Percentiles rank a stretch among this genome's conserved stretches.
phyloP scores from a whole-genome alignment of 2,888 invertebrate genomes.

The Drosophila mayaguana region DNA sequence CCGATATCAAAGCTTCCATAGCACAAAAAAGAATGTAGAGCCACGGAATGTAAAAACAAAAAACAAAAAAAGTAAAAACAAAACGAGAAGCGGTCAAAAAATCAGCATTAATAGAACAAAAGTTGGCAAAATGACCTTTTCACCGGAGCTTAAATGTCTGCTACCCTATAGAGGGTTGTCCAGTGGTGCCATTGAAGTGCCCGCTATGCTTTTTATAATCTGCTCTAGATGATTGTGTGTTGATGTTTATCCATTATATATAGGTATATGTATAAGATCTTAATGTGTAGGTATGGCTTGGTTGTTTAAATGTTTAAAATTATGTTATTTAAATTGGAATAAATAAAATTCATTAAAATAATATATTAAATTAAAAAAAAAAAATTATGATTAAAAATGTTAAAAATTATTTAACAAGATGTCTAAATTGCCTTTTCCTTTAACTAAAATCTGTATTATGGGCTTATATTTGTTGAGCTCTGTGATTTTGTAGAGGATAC shows the following conservation, averaged over 20 bases:
- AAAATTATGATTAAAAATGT: too few relatives aligned
- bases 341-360: too few relatives aligned
- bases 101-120: conserved; percentile 69
- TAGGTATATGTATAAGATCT: background rate
- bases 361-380: too few relatives aligned
- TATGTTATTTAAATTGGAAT: too few relatives aligned
- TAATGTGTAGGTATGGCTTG: background rate
- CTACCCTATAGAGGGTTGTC: conserved; percentile 35
- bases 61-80: background rate
- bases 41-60: conserved; percentile 29
- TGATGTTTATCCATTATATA: background rate
- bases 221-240: conserved; percentile 24
- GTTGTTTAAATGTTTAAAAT: too few relatives aligned
- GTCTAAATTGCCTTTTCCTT: too few relatives aligned
- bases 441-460: too few relatives aligned
- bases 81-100: conserved; percentile 34
- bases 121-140: conserved; percentile 80
- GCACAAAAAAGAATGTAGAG: conserved; percentile 28
- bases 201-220: conserved; percentile 26
- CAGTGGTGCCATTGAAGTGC: conserved; percentile 30
- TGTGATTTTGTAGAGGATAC: too few relatives aligned
- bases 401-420: too few relatives aligned
- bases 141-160: conserved; percentile 76
- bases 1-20: conserved; percentile 68
- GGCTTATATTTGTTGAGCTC: too few relatives aligned